Conservation (phyloP, 35 echinoderm and acorn worm species). For the Strongylocentrotus purpuratus region DNA sequence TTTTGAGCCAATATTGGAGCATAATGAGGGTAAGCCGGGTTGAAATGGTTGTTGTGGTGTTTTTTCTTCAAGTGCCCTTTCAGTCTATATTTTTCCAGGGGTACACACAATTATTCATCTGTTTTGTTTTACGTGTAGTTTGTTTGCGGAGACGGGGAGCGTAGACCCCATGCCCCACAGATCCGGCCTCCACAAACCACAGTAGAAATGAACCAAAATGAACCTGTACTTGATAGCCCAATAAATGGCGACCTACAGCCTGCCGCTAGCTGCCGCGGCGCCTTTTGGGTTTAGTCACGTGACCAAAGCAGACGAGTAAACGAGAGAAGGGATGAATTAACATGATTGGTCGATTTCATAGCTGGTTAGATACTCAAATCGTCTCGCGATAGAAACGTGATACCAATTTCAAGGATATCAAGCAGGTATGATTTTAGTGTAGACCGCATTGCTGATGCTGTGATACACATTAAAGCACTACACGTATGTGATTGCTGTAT, state of each 20-base stretch:
- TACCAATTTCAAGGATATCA: background rate
- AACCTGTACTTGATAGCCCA: background rate
- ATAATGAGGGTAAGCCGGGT: no score
- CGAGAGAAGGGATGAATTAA: background rate
- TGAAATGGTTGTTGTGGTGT: no score
- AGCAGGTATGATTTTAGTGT: background rate
- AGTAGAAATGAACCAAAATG: background rate
- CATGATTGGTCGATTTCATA: background rate
- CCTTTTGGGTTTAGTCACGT: background rate
- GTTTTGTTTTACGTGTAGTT: no score
- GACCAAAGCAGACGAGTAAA: background rate
- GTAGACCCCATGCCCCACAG: no score
- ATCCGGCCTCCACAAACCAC: no score
- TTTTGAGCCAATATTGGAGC: no score
- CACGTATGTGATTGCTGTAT: background rate
- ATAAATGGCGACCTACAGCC: background rate
- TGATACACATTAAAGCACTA: background rate
- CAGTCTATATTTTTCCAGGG: no score
- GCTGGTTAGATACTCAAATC: conserved; percentile 17
- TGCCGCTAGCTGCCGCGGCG: background rate
- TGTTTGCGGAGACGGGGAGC: no score
- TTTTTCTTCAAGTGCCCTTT: no score
- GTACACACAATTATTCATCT: no score
- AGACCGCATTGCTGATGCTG: background rate
- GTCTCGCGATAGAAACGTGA: background rate